These are phyloP conservation scores for Scaptomyza polygonia DNA, from an alignment of 2,888 invertebrate species.

Conservation along the genomic window DNA sequence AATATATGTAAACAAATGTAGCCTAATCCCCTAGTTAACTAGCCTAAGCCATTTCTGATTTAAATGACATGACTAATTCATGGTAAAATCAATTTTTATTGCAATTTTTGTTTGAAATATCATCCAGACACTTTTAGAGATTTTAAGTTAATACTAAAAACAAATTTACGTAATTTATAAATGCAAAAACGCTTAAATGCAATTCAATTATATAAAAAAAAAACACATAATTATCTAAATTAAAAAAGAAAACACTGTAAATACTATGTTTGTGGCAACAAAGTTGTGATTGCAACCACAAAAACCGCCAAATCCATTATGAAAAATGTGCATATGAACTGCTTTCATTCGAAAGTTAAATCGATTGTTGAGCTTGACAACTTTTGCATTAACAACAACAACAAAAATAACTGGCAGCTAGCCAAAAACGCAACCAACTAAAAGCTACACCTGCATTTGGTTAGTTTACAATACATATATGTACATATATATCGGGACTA, in stretches of 20 bases:
- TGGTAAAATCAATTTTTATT: neutral
- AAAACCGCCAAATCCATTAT: conserved; percentile 28
- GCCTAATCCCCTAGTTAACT: too few species aligned
- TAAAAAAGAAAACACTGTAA: neutral
- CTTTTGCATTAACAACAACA: conserved; percentile 46
- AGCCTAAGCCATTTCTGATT: neutral
- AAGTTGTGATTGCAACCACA: conserved; percentile 7
- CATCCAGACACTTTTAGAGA: neutral
- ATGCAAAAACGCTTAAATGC: neutral
- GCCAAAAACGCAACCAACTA: conserved; percentile 32
- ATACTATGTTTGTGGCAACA: neutral
- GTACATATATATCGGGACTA: conserved; percentile 2
- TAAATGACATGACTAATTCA: neutral
- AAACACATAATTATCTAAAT: too few species aligned
- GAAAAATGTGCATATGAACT: conserved; percentile 21
- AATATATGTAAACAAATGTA: too few species aligned
- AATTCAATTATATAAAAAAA: neutral
- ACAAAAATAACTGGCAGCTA: conserved; percentile 40
- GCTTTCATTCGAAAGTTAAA: conserved; percentile 21
- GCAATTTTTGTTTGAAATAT: neutral
- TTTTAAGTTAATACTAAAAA: neutral
- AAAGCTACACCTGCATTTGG: conserved; percentile 58
- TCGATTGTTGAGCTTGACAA: conserved; percentile 56
- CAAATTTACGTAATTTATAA: neutral
- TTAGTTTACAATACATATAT: conserved; percentile 29